A percentile compares a stretch with the other conserved stretches of the same genome.
These are phyloP conservation scores for Glyptemys insculpta DNA, from an alignment of 2,797 vertebrate species.

Conservation along the genomic window DNA sequence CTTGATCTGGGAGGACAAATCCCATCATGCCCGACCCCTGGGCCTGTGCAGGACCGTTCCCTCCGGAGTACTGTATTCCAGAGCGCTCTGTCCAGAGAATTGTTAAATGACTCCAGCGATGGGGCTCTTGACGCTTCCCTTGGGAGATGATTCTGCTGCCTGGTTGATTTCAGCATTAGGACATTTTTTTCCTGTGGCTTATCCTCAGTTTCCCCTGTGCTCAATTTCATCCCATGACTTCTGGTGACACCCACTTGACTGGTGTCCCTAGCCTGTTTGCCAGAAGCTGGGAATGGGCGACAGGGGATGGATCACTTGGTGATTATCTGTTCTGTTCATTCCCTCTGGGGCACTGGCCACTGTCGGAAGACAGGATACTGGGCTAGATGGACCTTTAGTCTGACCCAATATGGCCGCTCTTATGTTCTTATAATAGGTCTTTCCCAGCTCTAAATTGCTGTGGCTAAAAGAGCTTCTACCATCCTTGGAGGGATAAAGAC, in stretches of 20 bases:
- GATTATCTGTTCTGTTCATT: no score
- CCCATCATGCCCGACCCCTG: not conserved
- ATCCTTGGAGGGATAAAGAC: not conserved
- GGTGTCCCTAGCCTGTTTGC: no score
- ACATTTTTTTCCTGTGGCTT: not conserved
- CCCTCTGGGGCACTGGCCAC: no score
- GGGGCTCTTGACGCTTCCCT: not conserved
- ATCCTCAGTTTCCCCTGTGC: not conserved
- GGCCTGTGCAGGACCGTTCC: not conserved
- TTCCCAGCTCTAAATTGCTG: not conserved
- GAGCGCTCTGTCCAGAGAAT: not conserved
- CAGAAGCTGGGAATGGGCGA: no score
- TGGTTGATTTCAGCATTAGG: not conserved
- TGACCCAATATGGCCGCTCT: no score
- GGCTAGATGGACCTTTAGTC: no score
- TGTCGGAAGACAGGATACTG: no score
- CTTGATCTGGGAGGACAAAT: not conserved
- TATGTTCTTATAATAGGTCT: not conserved
- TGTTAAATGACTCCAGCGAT: not conserved
- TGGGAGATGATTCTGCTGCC: not conserved
- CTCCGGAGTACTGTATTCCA: not conserved
- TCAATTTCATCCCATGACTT: not conserved
- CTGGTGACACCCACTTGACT: not conserved
- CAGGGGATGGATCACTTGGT: no score
- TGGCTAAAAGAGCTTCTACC: not conserved